Evolutionary conservation across 2,888 invertebrate species (phyloP).

Genomic region (Nasonovia ribisnigri): DNA sequence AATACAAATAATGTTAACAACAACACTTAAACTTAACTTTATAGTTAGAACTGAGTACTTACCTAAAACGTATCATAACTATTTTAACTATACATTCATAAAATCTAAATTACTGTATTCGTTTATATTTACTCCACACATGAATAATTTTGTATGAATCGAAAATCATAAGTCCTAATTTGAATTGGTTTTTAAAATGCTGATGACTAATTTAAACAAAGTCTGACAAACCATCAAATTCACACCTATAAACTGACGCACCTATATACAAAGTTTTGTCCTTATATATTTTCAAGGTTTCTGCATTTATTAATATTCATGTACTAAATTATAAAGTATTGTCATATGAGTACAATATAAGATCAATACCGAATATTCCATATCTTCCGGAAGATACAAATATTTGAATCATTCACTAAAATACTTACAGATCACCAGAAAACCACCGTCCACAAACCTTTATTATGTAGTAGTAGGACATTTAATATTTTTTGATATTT

Average conservation of each 20-base stretch:
- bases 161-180: not conserved
- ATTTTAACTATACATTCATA: not conserved
- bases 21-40: not conserved
- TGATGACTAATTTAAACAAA: conserved; percentile 50
- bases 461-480: not conserved
- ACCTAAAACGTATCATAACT: not conserved
- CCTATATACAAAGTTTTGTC: conserved; percentile 48
- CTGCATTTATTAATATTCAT: conserved; percentile 41
- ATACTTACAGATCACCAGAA: not conserved
- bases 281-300: conserved; percentile 52
- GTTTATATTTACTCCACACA: not conserved
- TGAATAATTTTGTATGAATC: not conserved
- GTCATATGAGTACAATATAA: conserved; percentile 34
- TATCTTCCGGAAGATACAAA: conserved; percentile 8
- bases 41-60: not conserved
- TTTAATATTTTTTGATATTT: not conserved
- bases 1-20: not conserved
- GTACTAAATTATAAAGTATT: conserved; percentile 57
- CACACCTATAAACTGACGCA: conserved; percentile 51
- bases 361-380: conserved; percentile 26
- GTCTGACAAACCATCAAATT: conserved; percentile 32
- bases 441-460: too few relatives aligned
- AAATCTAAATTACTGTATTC: not conserved
- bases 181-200: conserved; percentile 1
- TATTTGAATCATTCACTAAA: not conserved